A percentile compares a stretch with the other conserved stretches of the same genome.
These are phyloP conservation scores for Frankliniella intonsa DNA, from an alignment of 2,888 invertebrate genomes.

Conservation along the genomic window DNA sequence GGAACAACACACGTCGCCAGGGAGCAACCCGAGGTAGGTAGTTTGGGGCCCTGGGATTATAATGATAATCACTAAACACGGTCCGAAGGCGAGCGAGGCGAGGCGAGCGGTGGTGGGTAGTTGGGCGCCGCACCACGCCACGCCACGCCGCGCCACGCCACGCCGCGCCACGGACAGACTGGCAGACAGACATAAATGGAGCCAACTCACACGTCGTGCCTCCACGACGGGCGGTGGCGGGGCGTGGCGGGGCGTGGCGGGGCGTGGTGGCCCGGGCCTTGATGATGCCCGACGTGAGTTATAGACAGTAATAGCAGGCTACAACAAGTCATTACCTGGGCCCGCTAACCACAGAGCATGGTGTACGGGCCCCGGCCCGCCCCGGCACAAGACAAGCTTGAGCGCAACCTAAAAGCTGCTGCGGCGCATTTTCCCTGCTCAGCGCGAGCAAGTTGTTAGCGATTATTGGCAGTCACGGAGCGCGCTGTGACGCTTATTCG, in stretches of 20 bases:
- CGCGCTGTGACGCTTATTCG: not conserved
- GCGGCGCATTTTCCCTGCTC: not conserved
- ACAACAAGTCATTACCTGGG: conserved; percentile 23
- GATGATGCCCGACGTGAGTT: conserved; percentile 6
- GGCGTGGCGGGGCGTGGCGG: not conserved
- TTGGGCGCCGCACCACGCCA: not conserved
- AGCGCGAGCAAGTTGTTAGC: no score
- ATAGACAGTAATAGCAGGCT: conserved; percentile 22
- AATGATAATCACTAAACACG: conserved; percentile 1
- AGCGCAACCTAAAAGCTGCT: not conserved
- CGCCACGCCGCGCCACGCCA: not conserved
- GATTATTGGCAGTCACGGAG: no score
- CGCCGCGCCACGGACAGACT: not conserved
- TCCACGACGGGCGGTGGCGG: not conserved
- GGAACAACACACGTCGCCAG: not conserved
- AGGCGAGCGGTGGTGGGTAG: not conserved
- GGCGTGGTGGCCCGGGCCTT: not conserved
- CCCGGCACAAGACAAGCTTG: not conserved
- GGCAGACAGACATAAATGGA: conserved; percentile 18
- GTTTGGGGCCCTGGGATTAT: not conserved
- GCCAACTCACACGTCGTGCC: conserved; percentile 16
- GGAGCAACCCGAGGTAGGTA: not conserved
- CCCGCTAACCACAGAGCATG: conserved; percentile 6
- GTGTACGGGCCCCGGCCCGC: not conserved
- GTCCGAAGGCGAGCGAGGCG: not conserved